Percentiles rank a stretch among this genome's conserved stretches.
Conservation (phyloP, 30 jellyfish, hydroid and myxozoan genomes). For the Chrysaora quinquecirrha region DNA sequence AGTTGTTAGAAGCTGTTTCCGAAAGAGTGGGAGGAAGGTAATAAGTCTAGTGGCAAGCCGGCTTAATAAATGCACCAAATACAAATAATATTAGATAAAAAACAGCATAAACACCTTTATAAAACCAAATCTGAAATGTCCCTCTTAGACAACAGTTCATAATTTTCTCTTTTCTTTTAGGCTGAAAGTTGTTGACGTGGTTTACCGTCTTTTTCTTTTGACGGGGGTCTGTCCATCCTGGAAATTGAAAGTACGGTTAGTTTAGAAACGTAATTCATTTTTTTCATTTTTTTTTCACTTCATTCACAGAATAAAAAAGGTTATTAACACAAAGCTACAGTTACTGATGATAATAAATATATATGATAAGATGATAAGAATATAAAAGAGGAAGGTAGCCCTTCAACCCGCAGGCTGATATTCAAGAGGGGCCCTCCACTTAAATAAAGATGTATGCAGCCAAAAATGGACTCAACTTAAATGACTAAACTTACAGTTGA, state of each 20-base stretch:
- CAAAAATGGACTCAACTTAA: background rate
- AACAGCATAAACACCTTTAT: no score
- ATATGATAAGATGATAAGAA: background rate
- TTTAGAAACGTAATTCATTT: background rate
- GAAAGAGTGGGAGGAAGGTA: no score
- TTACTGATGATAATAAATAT: background rate
- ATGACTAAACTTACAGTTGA: conserved; percentile 5
- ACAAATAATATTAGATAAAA: no score
- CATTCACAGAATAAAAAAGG: background rate
- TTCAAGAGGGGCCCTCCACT: background rate
- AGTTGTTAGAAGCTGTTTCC: no score
- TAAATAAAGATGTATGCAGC: background rate
- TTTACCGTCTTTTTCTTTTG: background rate
- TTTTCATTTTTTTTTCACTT: background rate
- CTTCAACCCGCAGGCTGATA: no score
- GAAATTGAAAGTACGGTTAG: background rate
- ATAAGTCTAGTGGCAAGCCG: no score
- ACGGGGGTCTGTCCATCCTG: background rate
- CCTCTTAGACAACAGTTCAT: no score
- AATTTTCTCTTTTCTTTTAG: no score
- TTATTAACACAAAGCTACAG: no score
- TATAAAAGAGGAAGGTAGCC: background rate
- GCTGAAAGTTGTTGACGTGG: no score
- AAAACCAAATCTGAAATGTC: no score
- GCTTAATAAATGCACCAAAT: no score